Percentiles rank a stretch among this genome's conserved stretches.
These are phyloP conservation scores for Drosophila buzzatii DNA, from an alignment of 2,888 invertebrate species.

Conservation along the genomic window DNA sequence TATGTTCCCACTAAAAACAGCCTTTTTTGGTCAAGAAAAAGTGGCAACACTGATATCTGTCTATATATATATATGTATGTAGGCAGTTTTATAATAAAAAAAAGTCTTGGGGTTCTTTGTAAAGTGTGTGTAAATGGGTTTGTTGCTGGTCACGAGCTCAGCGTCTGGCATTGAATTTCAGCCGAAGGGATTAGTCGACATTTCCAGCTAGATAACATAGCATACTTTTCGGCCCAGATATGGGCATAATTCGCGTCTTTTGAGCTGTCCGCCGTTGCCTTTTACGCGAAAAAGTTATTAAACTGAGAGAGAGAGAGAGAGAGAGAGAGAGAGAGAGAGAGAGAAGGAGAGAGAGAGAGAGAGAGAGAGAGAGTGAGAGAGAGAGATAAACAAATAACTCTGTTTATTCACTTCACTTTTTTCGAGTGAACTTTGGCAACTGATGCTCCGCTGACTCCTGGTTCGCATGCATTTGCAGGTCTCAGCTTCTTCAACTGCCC, in stretches of 20 bases:
- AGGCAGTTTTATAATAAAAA: slow-evolving; percentile 1
- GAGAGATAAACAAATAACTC: slow-evolving; percentile 17
- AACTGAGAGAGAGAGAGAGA: background rate
- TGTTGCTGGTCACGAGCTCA: slow-evolving; percentile 5
- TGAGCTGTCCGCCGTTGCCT: background rate
- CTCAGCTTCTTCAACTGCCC: background rate
- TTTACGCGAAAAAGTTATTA: background rate
- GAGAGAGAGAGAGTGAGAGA: background rate
- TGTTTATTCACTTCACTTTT: background rate
- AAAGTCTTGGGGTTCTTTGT: background rate
- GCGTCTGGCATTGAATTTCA: slow-evolving; percentile 1
- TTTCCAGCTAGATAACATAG: background rate
- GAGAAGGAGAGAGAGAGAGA: no score
- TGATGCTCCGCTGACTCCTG: slow-evolving; percentile 9
- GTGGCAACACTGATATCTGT: no score
- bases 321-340: background rate
- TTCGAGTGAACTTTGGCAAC: background rate
- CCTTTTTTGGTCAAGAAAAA: no score
- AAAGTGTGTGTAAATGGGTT: background rate
- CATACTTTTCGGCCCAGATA: slow-evolving; percentile 3
- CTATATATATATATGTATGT: background rate
- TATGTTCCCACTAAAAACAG: no score
- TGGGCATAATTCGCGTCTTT: background rate
- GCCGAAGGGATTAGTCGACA: background rate
- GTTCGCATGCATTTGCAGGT: background rate